Evolutionary conservation across 2,797 vertebrate species (phyloP).

Genomic region (Pangasius krempfi): DNA sequence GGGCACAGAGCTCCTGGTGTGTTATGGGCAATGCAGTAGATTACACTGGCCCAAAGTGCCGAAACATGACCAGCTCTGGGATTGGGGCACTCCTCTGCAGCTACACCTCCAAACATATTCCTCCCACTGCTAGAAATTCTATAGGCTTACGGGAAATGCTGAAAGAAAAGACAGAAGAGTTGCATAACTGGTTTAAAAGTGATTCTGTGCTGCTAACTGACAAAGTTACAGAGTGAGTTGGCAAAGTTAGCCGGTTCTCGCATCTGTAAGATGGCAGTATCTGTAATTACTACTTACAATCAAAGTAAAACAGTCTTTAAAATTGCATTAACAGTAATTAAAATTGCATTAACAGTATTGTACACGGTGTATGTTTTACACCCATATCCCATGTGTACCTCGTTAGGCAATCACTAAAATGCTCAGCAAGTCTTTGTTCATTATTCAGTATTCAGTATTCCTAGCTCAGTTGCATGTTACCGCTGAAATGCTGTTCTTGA

Average conservation of each 20-base stretch:
- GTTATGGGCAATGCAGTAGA: constrained; percentile 56
- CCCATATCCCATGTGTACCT: constrained; percentile 20
- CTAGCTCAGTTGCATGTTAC: constrained; percentile 25
- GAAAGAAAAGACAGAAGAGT: constrained; percentile 18
- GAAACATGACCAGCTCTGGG: constrained; percentile 45
- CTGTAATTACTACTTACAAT: constrained; percentile 26
- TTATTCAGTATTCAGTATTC: constrained; percentile 20
- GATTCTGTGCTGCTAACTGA: constrained; percentile 15
- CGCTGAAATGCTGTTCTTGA: constrained; percentile 56
- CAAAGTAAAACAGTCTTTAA: constrained; percentile 36
- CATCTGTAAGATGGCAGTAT: constrained; percentile 2
- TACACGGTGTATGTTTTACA: constrained; percentile 12
- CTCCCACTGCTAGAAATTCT: constrained; percentile 48
- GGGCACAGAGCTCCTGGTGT: constrained; percentile 42
- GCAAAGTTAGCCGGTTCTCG: constrained; percentile 9
- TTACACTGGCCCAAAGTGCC: constrained; percentile 42
- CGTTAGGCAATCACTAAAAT: constrained; percentile 32
- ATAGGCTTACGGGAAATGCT: constrained; percentile 40
- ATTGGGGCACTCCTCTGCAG: constrained; percentile 40
- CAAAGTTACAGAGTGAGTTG: constrained; percentile 26
- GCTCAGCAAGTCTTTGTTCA: constrained; percentile 31
- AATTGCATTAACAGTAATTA: constrained; percentile 32
- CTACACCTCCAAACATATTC: constrained; percentile 38
- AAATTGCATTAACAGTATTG: constrained; percentile 29
- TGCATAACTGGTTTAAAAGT: constrained; percentile 47